phyloP scores from a whole-genome alignment of 2,797 vertebrate species.

The Urosaurus nigricauda region DNA sequence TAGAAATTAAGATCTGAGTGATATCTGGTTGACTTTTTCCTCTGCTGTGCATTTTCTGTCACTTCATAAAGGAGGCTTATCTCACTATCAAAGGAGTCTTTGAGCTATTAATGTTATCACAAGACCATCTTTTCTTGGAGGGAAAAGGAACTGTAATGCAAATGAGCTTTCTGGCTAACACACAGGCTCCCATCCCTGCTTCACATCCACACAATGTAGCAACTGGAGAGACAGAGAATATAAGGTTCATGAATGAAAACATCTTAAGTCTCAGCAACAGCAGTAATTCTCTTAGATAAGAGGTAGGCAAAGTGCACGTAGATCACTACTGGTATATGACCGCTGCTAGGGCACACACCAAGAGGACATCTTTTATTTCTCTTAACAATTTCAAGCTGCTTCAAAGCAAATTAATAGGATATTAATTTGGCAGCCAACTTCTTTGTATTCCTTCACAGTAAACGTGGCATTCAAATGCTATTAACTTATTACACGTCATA shows the following conservation, averaged over 20 bases:
- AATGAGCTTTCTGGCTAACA: not conserved
- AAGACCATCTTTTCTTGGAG: not conserved
- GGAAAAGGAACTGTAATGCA: not conserved
- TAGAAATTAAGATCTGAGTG: not conserved
- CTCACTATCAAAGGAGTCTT: not conserved
- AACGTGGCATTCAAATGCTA: not conserved
- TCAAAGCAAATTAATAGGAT: too few species aligned
- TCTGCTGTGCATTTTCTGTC: not conserved
- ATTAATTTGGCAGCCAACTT: not conserved
- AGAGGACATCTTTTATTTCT: not conserved
- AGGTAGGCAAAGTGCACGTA: too few species aligned
- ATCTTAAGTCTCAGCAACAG: not conserved
- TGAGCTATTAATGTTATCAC: not conserved
- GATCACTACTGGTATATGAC: not conserved
- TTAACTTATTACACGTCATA: not conserved
- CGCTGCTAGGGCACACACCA: not conserved
- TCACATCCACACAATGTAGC: too few species aligned
- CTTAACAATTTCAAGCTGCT: not conserved
- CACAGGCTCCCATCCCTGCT: not conserved
- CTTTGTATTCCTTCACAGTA: not conserved
- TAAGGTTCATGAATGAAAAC: not conserved
- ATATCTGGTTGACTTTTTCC: not conserved
- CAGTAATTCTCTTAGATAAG: not conserved
- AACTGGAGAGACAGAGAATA: not conserved
- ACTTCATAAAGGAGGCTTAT: constrained; percentile 5